A percentile compares a stretch with the other conserved stretches of the same genome.
These are phyloP conservation scores for Melanotaenia trifasciata DNA, from an alignment of 2,797 vertebrate species.

Conservation along the genomic window DNA sequence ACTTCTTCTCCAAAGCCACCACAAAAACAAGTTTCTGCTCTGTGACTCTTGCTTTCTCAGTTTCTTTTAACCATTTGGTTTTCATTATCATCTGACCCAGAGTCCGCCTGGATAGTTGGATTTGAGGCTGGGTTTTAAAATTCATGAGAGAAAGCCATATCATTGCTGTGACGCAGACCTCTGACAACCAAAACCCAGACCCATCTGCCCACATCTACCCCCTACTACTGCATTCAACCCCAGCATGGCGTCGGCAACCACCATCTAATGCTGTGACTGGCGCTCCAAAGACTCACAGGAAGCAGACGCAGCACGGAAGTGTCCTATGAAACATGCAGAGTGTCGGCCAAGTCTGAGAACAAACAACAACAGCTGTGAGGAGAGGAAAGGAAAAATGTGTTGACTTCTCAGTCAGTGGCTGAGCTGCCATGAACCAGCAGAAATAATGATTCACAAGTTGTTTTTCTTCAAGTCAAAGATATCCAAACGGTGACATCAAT, in stretches of 20 bases:
- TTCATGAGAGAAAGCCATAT: slow-evolving; percentile 76
- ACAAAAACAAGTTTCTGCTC: slow-evolving; percentile 52
- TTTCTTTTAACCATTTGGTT: slow-evolving; percentile 87
- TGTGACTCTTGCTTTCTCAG: slow-evolving; percentile 35
- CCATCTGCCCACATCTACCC: slow-evolving; percentile 85
- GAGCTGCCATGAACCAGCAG: slow-evolving; percentile 48
- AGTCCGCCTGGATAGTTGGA: slow-evolving; percentile 82
- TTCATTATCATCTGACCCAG: slow-evolving; percentile 87
- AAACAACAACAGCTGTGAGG: slow-evolving; percentile 74
- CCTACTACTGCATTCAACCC: slow-evolving; percentile 56
- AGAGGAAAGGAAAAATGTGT: slow-evolving; percentile 44
- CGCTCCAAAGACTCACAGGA: slow-evolving; percentile 60
- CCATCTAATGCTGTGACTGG: slow-evolving; percentile 48
- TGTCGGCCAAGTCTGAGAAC: slow-evolving; percentile 65
- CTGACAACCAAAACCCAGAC: slow-evolving; percentile 74
- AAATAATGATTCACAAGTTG: slow-evolving; percentile 61
- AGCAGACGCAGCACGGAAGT: slow-evolving; percentile 66
- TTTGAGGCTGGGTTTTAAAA: slow-evolving; percentile 54
- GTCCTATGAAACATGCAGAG: slow-evolving; percentile 67
- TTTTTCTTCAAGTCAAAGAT: slow-evolving; percentile 47
- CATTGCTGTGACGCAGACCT: slow-evolving; percentile 85
- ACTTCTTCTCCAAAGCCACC: slow-evolving; percentile 45
- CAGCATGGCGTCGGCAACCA: slow-evolving; percentile 53
- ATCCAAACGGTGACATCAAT: slow-evolving; percentile 24
- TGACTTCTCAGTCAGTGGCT: slow-evolving; percentile 49